Percentiles rank a stretch among this genome's conserved stretches.
Evolutionary conservation across 2,797 vertebrate species (phyloP).

Genomic region (Cynodonichthys magdalenae): DNA sequence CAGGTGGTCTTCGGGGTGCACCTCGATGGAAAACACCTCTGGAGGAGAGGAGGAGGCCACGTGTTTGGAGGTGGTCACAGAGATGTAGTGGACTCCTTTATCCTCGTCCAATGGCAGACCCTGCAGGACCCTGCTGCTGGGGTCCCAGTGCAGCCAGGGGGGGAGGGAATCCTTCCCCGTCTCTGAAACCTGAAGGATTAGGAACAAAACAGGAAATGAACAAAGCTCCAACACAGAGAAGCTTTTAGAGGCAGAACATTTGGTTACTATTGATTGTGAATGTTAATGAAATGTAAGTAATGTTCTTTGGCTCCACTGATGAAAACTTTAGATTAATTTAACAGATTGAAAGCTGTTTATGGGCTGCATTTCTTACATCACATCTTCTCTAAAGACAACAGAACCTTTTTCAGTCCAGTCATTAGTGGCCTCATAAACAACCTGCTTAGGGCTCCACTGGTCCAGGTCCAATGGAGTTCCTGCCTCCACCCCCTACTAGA

Average conservation of each 20-base stretch:
- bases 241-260: neutral
- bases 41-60: conserved; percentile 66
- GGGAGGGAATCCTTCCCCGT: conserved; percentile 90
- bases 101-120: conserved; percentile 94
- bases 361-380: neutral
- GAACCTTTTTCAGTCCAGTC: too few relatives aligned
- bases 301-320: too few relatives aligned
- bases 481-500: too few relatives aligned
- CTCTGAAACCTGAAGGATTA: conserved; percentile 83
- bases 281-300: neutral
- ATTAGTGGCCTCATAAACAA: too few relatives aligned
- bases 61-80: conserved; percentile 82
- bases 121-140: conserved; percentile 79
- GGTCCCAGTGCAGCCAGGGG: conserved; percentile 92
- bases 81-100: conserved; percentile 94
- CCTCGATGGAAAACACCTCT: conserved; percentile 92
- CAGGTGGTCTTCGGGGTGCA: conserved; percentile 90
- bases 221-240: neutral
- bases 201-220: neutral
- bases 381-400: neutral
- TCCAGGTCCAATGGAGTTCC: too few relatives aligned
- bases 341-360: neutral
- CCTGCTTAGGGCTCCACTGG: too few relatives aligned
- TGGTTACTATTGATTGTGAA: neutral
- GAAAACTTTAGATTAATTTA: neutral